Evolutionary conservation across 2,113 vertebrate genomes (phyloP).

Genomic region (Melierax canorus): DNA sequence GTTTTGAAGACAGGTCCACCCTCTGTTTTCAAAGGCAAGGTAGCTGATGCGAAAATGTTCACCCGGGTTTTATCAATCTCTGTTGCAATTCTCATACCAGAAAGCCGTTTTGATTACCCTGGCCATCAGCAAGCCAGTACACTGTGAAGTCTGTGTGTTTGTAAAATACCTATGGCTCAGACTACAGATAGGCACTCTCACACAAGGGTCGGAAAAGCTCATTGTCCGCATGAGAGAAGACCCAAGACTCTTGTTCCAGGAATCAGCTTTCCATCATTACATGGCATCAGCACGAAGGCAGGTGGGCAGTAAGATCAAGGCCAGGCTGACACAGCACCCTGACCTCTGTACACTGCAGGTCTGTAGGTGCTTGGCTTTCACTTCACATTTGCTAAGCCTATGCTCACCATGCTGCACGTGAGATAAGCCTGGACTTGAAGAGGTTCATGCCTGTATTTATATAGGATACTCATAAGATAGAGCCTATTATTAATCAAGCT

Average conservation of each 20-base stretch:
- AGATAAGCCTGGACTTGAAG: background rate
- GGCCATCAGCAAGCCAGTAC: background rate
- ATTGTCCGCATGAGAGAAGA: background rate
- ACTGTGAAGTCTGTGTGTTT: background rate
- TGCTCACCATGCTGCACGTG: background rate
- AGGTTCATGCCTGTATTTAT: background rate
- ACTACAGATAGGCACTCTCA: background rate
- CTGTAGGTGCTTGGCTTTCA: background rate
- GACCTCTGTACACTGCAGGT: background rate
- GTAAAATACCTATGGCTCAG: background rate
- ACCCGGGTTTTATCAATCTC: background rate
- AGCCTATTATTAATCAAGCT: background rate
- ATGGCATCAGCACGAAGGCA: background rate
- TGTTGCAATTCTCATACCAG: background rate
- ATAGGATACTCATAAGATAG: background rate
- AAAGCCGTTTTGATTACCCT: background rate
- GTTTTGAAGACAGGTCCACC: background rate
- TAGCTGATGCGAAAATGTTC: background rate
- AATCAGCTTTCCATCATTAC: background rate
- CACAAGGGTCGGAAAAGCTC: background rate
- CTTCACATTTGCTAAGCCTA: background rate
- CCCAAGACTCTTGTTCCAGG: background rate
- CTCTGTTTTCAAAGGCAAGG: background rate
- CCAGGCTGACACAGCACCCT: background rate
- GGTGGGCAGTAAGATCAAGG: accelerated